A percentile compares a stretch with the other conserved stretches of the same genome.
phyloP scores from a whole-genome alignment of 2,888 invertebrate genomes.

The Cybosia mesomella region DNA sequence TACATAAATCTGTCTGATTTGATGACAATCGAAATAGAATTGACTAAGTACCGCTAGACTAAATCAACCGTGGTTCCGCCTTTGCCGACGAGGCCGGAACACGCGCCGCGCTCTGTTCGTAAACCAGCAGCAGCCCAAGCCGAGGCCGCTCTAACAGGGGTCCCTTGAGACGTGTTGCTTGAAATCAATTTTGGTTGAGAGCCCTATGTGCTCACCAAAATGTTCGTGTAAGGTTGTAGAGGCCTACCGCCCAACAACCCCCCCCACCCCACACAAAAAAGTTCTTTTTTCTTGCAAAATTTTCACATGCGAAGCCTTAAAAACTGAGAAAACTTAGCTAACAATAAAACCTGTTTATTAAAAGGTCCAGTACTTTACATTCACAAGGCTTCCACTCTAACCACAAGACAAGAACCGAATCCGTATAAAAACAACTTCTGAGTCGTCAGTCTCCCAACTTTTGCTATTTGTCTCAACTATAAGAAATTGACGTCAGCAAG shows the following conservation, averaged over 20 bases:
- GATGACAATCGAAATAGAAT: background rate
- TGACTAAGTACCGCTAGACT: background rate
- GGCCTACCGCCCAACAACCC: no score
- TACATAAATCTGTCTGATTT: background rate
- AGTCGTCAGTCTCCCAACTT: background rate
- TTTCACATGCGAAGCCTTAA: background rate
- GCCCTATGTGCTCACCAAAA: no score
- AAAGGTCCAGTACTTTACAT: slow-evolving; percentile 2
- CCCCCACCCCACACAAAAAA: no score
- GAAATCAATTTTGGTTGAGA: no score
- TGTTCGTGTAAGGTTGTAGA: no score
- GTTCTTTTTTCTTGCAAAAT: no score
- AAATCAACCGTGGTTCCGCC: no score
- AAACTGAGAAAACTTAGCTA: background rate
- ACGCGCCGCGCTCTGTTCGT: no score
- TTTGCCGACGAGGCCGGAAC: no score
- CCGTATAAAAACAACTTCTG: slow-evolving; percentile 7
- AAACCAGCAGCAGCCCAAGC: no score
- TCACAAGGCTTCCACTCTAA: slow-evolving; percentile 7
- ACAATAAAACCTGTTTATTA: slow-evolving; percentile 1
- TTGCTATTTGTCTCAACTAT: background rate
- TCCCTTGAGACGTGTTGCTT: no score
- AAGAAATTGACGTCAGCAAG: background rate
- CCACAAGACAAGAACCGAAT: slow-evolving; percentile 18
- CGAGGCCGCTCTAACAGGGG: no score